A percentile compares a stretch with the other conserved stretches of the same genome.
Conservation (phyloP, 2,113 vertebrate genomes). For the Myotis davidii region DNA sequence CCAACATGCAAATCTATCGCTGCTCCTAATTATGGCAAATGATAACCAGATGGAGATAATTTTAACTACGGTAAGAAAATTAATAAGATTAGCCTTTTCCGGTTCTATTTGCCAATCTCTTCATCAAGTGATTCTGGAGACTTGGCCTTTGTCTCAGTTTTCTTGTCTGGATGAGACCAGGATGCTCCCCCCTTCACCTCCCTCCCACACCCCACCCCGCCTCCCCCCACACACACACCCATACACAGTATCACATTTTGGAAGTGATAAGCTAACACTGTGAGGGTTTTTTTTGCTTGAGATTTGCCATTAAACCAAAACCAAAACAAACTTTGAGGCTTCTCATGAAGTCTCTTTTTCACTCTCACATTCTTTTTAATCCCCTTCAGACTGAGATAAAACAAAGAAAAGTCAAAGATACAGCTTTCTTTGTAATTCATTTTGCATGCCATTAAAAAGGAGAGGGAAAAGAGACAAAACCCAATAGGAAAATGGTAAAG, state of each 20-base stretch:
- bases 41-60: neutral
- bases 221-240: neutral
- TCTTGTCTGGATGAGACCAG: neutral
- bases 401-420: neutral
- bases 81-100: neutral
- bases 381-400: neutral
- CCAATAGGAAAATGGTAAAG: neutral
- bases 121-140: neutral
- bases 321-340: conserved; percentile 2
- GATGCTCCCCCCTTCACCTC: neutral
- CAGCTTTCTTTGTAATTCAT: neutral
- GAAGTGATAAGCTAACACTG: neutral
- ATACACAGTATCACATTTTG: neutral
- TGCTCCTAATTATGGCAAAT: neutral
- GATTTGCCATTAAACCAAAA: conserved; percentile 2
- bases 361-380: neutral
- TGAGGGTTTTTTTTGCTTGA: neutral
- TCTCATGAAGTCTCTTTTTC: neutral
- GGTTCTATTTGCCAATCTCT: neutral
- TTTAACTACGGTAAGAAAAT: neutral
- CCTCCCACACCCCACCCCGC: neutral
- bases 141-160: neutral
- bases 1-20: neutral
- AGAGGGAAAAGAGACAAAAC: neutral
- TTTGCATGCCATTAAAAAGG: conserved; percentile 29